phyloP scores from a whole-genome alignment of 2,888 invertebrate species.

The Phaedon cochleariae region DNA sequence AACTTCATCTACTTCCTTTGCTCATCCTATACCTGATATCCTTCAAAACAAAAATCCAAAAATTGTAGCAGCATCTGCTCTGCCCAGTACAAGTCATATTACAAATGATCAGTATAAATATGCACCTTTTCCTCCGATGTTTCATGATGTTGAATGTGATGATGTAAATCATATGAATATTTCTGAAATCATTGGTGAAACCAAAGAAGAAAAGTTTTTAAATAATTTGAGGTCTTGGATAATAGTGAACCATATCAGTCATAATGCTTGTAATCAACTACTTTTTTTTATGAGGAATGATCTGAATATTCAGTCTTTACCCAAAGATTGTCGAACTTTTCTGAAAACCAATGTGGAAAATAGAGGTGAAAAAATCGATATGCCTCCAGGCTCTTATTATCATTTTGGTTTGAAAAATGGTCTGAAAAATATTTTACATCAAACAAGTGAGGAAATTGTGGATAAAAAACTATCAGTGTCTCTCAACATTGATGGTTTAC shows the following conservation, averaged over 20 bases:
- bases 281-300: background rate
- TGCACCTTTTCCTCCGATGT: background rate
- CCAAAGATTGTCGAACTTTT: conserved; percentile 14
- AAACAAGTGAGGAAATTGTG: background rate
- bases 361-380: conserved; percentile 3
- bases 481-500: conserved; percentile 43
- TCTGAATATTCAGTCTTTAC: background rate
- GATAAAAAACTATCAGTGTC: conserved; percentile 17
- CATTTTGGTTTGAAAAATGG: conserved; percentile 16
- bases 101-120: background rate
- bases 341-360: background rate
- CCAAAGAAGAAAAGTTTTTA: background rate
- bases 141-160: background rate
- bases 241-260: background rate
- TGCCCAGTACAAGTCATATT: background rate
- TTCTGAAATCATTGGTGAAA: background rate
- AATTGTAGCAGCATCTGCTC: background rate
- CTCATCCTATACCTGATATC: background rate
- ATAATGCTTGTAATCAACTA: background rate
- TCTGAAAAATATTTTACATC: background rate
- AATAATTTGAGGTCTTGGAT: background rate
- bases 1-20: background rate
- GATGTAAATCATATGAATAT: background rate
- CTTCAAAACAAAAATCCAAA: background rate
- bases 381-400: conserved; percentile 7